phyloP scores from a whole-genome alignment of 1,140 invertebrate species.

The Leptonema lineaticorne region DNA sequence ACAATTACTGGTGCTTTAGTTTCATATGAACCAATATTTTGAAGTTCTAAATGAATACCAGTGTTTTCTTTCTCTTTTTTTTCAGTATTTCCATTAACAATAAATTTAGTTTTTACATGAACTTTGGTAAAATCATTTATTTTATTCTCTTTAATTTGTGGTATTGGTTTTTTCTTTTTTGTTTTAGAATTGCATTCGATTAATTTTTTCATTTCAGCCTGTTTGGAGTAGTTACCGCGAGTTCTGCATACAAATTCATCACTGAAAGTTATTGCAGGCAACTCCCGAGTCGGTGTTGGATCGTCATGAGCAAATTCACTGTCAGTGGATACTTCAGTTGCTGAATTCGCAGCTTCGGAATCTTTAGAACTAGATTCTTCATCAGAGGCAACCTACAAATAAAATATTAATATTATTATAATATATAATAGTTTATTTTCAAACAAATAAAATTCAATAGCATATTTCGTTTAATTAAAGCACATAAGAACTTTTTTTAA shows the following conservation, averaged over 20 bases:
- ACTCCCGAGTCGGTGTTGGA: conserved; percentile 66
- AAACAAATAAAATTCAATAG: conserved; percentile 1
- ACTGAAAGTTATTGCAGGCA: conserved; percentile 67
- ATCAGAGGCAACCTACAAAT: conserved; percentile 64
- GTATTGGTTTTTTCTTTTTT: conserved; percentile 26
- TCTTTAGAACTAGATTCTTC: conserved; percentile 65
- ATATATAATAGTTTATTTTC: background rate
- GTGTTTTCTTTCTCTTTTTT: conserved; percentile 21
- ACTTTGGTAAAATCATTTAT: conserved; percentile 26
- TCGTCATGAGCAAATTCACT: conserved; percentile 86
- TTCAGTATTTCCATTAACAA: conserved; percentile 22
- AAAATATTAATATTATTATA: no score
- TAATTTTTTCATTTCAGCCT: conserved; percentile 7
- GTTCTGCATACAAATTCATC: conserved; percentile 47
- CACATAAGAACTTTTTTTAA: no score
- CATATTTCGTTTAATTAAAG: no score
- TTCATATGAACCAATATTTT: conserved; percentile 12
- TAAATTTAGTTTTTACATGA: conserved; percentile 22
- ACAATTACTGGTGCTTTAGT: conserved; percentile 47
- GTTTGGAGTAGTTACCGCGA: conserved; percentile 8
- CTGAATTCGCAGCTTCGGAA: conserved; percentile 74
- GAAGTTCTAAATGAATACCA: conserved; percentile 26
- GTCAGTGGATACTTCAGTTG: conserved; percentile 88
- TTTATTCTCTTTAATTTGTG: conserved; percentile 12
- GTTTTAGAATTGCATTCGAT: background rate